Conservation (phyloP, 2,797 vertebrate genomes). For the Sciurus vulgaris region DNA sequence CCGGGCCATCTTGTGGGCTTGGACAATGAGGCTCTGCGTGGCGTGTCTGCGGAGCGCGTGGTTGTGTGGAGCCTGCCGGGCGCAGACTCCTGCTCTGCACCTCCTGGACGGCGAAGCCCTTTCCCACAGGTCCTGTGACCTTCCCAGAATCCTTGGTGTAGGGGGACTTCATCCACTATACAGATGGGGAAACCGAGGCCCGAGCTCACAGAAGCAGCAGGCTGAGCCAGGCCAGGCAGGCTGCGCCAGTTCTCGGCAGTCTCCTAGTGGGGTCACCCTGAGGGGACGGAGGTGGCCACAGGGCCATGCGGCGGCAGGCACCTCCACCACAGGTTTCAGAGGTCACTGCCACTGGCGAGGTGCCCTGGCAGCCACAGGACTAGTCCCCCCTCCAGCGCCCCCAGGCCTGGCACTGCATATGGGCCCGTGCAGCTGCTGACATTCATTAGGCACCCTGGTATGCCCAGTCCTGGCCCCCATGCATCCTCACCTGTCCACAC, state of each 20-base stretch:
- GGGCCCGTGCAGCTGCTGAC: neutral
- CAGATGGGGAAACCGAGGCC: neutral
- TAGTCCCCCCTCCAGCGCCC: neutral
- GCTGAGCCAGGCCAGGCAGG: neutral
- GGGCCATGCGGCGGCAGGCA: no score
- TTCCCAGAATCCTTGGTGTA: neutral
- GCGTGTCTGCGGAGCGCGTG: neutral
- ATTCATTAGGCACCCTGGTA: neutral
- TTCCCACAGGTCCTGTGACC: neutral
- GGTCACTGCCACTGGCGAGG: no score
- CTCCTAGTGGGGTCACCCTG: neutral
- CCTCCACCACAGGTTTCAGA: neutral
- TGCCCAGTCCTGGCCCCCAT: accelerated
- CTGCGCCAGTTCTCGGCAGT: neutral
- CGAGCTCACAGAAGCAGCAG: neutral
- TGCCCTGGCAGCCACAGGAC: accelerated
- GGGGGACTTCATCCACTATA: neutral
- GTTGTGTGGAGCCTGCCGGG: no score
- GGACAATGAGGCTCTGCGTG: neutral
- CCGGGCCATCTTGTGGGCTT: neutral
- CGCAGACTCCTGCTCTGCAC: no score
- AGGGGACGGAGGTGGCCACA: neutral
- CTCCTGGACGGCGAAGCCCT: neutral
- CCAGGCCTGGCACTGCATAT: accelerated
- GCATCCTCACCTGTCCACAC: neutral